Evolutionary conservation across 2,797 vertebrate species (phyloP), one percentile per base, ranked within the genome.

Genomic region (Centropyge bicolor): DNA sequence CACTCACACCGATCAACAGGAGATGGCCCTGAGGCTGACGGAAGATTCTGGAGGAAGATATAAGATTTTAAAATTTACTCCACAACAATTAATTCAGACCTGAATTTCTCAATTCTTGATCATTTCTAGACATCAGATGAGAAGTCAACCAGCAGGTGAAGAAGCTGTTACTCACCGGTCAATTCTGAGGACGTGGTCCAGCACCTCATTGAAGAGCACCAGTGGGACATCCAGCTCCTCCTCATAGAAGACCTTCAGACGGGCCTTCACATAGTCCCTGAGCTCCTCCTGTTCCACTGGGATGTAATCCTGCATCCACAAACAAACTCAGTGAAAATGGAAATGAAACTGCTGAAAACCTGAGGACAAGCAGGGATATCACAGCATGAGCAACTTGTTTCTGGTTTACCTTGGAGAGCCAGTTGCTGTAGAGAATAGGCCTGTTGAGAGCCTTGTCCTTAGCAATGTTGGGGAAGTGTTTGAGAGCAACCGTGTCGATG

Each of bases 401-500:
- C 11, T 7, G 36, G 66, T 73, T 86, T 81, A 97, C 98, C 97
- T 99, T 99, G 0, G 98, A 99, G 13, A 99, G 93, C 98, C 98
- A 99, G 95, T 99, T 99, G 94, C 98, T 99, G 93, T 99, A 99
- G 8, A 99, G 94, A 88, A 99, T 99, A 27, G 98, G 98, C 70
- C 98, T 96, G 94, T 92, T 97, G 89, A 99, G 95, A 52, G 93
- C 98, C 79, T 97, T 98, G 68, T 99, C 98, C 72, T 97, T 97
- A 88, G 99, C 97, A 8, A 99, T 97, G 91, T 99, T 99, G 66
- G 98, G 98, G 91, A 99, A 99, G 88, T 99, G 98, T 81, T 99
- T 99, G 82, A 99, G 95, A 38, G 97, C 97, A 8, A 99, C 98
- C 84, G 88, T 95, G 87, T 99, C 96, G 0, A 99, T 99, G 90